A percentile compares a stretch with the other conserved stretches of the same genome.
Evolutionary conservation across 1,140 invertebrate species (phyloP).

Genomic region (Plectus sambesii): DNA sequence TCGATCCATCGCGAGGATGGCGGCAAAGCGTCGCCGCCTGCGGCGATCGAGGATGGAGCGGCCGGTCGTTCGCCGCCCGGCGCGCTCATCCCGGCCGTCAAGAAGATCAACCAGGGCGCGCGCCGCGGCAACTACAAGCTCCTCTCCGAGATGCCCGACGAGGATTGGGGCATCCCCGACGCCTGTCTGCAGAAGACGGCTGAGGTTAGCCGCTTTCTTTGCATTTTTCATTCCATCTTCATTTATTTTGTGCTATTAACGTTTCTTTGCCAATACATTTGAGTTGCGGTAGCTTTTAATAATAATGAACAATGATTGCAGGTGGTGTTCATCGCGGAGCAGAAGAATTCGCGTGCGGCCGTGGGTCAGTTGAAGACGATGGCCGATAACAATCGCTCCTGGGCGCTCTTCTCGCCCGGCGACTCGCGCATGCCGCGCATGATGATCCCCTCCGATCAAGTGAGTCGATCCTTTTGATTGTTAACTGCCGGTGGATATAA

Average conservation of each 20-base stretch:
- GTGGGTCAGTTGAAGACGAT: slow-evolving; percentile 58
- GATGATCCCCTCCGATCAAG: slow-evolving; percentile 54
- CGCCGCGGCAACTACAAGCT: slow-evolving; percentile 16
- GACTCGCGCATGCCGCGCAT: slow-evolving; percentile 64
- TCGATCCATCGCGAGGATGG: no score
- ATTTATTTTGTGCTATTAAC: slow-evolving; percentile 14
- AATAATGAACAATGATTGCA: slow-evolving; percentile 8
- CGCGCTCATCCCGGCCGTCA: no score
- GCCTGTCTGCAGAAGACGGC: slow-evolving; percentile 27
- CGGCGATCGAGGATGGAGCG: no score
- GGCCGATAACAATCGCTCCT: slow-evolving; percentile 52
- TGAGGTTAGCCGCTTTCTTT: slow-evolving; percentile 16
- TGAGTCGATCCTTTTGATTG: no score
- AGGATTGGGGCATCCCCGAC: slow-evolving; percentile 29
- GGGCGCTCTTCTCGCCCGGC: slow-evolving; percentile 58
- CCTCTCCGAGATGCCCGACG: slow-evolving; percentile 19
- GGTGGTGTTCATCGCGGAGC: slow-evolving; percentile 48
- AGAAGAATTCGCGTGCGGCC: slow-evolving; percentile 55
- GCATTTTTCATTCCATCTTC: neutral
- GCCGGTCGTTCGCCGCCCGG: no score
- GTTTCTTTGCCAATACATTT: slow-evolving; percentile 44
- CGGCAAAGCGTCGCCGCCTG: no score
- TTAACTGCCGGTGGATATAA: no score
- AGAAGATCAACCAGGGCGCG: no score
- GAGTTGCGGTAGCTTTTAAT: slow-evolving; percentile 20